phyloP scores from a whole-genome alignment of 2,888 invertebrate species.

The Trisateles emortualis region DNA sequence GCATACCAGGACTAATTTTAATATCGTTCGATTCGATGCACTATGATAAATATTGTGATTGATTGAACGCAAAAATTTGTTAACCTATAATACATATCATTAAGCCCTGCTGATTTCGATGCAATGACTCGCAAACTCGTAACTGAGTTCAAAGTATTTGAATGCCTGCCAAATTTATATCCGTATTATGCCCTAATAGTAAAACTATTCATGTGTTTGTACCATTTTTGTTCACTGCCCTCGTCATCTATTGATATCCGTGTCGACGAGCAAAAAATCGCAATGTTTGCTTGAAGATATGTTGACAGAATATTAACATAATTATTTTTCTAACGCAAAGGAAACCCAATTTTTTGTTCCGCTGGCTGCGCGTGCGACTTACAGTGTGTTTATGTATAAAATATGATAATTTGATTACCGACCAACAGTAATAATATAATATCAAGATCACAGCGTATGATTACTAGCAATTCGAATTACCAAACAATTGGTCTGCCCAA shows the following conservation, averaged over 20 bases:
- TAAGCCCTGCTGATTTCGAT: constrained; percentile 13
- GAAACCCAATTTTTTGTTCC: constrained; percentile 42
- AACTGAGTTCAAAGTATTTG: constrained; percentile 14
- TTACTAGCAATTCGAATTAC: constrained; percentile 71
- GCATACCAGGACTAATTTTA: constrained; percentile 18
- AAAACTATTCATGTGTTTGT: constrained; percentile 8
- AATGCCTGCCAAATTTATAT: constrained; percentile 23
- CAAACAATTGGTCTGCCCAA: constrained; percentile 61
- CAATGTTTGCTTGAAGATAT: constrained; percentile 16
- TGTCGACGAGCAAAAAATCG: constrained; percentile 7
- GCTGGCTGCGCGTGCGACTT: constrained; percentile 43
- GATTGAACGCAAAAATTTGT: constrained; percentile 29
- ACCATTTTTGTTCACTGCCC: constrained; percentile 5
- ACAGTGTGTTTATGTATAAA: constrained; percentile 56
- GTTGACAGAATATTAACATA: constrained; percentile 42
- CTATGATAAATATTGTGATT: constrained; percentile 24
- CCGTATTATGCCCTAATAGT: constrained; percentile 10
- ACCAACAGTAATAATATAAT: constrained; percentile 61
- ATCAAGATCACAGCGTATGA: constrained; percentile 60
- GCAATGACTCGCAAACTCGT: constrained; percentile 5
- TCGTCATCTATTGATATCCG: constrained; percentile 9
- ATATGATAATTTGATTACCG: constrained; percentile 72
- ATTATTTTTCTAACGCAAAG: constrained; percentile 31
- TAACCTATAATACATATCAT: constrained; percentile 12
- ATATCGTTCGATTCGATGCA: constrained; percentile 23